These are phyloP conservation scores for Pelusios castaneus DNA, from an alignment of 2,113 vertebrate species.

Conservation along the genomic window DNA sequence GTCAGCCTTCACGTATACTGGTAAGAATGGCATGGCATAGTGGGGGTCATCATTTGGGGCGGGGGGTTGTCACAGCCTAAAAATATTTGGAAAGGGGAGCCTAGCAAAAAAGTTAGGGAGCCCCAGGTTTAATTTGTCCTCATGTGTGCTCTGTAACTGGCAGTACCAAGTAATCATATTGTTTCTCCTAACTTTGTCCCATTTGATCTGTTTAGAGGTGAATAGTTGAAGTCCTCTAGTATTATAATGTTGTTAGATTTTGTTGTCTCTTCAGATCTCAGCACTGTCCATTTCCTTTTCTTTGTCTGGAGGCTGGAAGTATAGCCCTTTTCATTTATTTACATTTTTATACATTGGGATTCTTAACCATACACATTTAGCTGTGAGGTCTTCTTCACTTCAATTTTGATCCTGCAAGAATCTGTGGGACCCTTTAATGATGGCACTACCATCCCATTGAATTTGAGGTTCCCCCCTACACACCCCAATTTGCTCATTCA, in stretches of 20 bases:
- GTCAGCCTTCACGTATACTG: no score
- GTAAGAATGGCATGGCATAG: no score
- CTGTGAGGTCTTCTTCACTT: not conserved
- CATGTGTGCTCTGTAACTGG: accelerated
- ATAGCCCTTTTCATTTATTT: not conserved
- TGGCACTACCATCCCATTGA: not conserved
- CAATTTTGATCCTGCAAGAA: not conserved
- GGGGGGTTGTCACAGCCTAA: no score
- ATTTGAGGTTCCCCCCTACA: no score
- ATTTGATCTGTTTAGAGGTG: not conserved
- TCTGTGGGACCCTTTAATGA: accelerated
- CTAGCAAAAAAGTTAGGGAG: no score
- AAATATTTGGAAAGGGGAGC: no score
- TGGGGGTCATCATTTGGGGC: no score
- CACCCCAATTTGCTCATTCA: no score
- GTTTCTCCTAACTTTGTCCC: not conserved
- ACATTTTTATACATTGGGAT: accelerated
- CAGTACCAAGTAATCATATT: not conserved
- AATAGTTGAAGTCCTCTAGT: not conserved
- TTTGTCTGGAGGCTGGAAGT: not conserved
- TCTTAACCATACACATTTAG: not conserved
- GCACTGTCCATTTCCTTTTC: accelerated
- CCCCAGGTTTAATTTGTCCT: no score
- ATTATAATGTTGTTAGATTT: not conserved
- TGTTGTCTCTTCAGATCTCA: not conserved